Evolutionary conservation across 2,113 vertebrate species (phyloP).

Genomic region (Emydura subglobosa): DNA sequence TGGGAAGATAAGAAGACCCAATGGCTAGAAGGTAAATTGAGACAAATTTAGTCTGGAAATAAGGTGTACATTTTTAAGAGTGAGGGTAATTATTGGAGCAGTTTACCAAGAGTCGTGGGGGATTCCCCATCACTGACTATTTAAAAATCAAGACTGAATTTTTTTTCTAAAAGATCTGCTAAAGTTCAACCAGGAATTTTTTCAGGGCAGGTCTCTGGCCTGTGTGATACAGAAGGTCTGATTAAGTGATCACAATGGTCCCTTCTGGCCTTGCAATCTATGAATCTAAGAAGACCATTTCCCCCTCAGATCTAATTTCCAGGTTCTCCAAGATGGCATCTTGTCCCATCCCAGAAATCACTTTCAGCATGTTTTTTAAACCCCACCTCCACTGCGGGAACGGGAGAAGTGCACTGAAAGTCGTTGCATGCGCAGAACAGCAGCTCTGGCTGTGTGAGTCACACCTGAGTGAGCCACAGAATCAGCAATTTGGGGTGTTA

Average conservation of each 20-base stretch:
- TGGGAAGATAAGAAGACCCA: not conserved
- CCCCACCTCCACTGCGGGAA: not conserved
- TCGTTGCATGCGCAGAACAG: accelerated
- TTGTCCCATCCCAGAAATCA: accelerated
- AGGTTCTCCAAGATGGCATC: not conserved
- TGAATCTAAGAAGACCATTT: not conserved
- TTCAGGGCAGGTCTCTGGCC: not conserved
- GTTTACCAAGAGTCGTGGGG: not conserved
- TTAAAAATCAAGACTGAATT: not conserved
- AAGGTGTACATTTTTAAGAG: not conserved
- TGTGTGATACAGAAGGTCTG: not conserved
- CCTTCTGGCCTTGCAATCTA: too few species aligned
- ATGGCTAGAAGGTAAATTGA: not conserved
- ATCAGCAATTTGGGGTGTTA: not conserved
- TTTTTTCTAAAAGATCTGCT: not conserved
- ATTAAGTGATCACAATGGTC: too few species aligned
- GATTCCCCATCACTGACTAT: not conserved
- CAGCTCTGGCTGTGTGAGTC: not conserved
- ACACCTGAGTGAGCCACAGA: not conserved
- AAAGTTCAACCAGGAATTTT: not conserved
- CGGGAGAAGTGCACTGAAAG: not conserved
- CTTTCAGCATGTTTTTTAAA: accelerated
- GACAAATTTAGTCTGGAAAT: not conserved
- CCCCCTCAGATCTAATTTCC: not conserved
- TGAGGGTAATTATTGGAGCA: not conserved